These are phyloP conservation scores for Balearica regulorum DNA, from an alignment of 2,797 vertebrate genomes.

Conservation along the genomic window DNA sequence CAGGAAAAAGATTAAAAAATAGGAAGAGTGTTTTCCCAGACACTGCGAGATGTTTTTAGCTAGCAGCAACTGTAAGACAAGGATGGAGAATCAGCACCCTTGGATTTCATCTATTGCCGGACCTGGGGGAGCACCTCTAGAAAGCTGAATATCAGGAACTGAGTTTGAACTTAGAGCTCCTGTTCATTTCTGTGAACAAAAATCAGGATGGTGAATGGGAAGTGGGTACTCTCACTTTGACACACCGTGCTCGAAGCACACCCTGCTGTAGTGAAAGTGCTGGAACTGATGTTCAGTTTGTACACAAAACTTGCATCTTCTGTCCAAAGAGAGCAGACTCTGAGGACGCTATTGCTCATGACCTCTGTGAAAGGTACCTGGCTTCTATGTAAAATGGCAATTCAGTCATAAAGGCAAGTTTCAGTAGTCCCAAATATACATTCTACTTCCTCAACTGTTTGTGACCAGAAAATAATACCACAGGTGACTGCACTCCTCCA, in stretches of 20 bases:
- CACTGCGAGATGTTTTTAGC: neutral
- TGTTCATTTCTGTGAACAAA: neutral
- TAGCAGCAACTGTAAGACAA: neutral
- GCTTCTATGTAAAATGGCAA: neutral
- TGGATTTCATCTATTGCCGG: neutral
- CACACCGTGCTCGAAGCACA: neutral
- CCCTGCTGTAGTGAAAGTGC: neutral
- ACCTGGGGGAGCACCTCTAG: rapidly evolving
- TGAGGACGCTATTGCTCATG: neutral
- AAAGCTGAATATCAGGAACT: neutral
- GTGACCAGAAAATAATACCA: neutral
- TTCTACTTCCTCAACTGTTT: neutral
- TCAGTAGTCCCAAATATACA: neutral
- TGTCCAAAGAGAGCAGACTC: neutral
- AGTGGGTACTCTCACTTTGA: neutral
- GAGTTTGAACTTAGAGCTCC: neutral
- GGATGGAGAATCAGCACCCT: neutral
- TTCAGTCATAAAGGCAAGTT: neutral
- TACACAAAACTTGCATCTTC: neutral
- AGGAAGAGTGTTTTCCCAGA: neutral
- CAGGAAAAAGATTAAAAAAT: neutral
- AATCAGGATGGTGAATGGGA: neutral
- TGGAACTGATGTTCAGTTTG: neutral
- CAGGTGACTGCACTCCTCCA: neutral
- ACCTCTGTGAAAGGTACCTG: neutral